A percentile compares a stretch with the other conserved stretches of the same genome.
Evolutionary conservation across 1,140 invertebrate species (phyloP).

Genomic region (Anadara kagoshimensis): DNA sequence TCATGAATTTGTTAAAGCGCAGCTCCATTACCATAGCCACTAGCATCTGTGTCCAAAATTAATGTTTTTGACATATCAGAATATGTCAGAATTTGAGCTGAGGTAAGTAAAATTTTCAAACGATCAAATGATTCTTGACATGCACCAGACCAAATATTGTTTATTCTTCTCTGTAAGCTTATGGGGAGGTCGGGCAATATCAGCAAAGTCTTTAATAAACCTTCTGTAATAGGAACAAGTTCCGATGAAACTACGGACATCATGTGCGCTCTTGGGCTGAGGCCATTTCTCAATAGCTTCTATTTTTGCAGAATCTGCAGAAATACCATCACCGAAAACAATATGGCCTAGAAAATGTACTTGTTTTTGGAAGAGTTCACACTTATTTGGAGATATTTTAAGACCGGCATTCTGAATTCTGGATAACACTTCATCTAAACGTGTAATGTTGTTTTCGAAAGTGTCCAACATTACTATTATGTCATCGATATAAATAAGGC

Average conservation of each 20-base stretch:
- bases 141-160: not conserved
- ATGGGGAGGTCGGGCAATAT: not conserved
- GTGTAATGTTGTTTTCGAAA: conserved; percentile 17
- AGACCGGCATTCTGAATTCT: conserved; percentile 21
- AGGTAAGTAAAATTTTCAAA: not conserved
- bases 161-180: conserved; percentile 9
- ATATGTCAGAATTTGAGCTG: not conserved
- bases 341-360: conserved; percentile 40
- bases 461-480: conserved; percentile 19
- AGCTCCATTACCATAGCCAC: conserved; percentile 13
- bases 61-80: conserved; percentile 57
- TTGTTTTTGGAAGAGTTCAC: conserved; percentile 36
- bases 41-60: conserved; percentile 38
- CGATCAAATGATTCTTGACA: not conserved
- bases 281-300: conserved; percentile 26
- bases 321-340: conserved; percentile 21
- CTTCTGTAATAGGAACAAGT: conserved; percentile 14
- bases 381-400: conserved; percentile 38
- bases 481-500: conserved; percentile 31
- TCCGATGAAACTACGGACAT: conserved; percentile 17
- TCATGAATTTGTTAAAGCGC: too few relatives aligned
- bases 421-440: conserved; percentile 5
- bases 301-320: conserved; percentile 20
- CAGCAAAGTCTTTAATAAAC: conserved; percentile 25
- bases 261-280: conserved; percentile 18